Evolutionary conservation across 2,797 vertebrate species (phyloP).

Genomic region (Gymnodraco acuticeps): DNA sequence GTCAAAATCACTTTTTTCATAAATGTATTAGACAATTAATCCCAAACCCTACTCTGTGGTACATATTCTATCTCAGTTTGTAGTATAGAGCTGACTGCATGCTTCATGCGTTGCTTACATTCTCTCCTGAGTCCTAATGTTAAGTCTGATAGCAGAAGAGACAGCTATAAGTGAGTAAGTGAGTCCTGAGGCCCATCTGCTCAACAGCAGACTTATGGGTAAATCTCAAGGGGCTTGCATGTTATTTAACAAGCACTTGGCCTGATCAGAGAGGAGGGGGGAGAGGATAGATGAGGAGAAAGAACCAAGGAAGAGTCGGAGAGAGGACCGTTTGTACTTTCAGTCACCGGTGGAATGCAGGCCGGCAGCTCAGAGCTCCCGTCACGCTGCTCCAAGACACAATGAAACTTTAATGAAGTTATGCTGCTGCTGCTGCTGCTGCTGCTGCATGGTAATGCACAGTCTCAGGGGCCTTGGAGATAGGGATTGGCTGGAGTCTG

Average conservation of each 20-base stretch:
- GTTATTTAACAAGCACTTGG: conserved; percentile 51
- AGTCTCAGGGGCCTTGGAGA: conserved; percentile 34
- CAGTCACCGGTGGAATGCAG: conserved; percentile 27
- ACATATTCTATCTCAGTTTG: neutral
- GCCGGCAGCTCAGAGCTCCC: conserved; percentile 48
- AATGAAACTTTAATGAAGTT: conserved; percentile 75
- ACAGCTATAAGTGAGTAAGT: conserved; percentile 46
- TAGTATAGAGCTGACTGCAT: conserved; percentile 7
- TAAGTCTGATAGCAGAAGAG: conserved; percentile 45
- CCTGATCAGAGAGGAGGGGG: conserved; percentile 18
- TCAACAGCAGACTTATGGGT: conserved; percentile 30
- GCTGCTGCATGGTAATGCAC: conserved; percentile 51
- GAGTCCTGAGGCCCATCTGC: conserved; percentile 41
- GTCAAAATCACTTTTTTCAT: too few relatives aligned
- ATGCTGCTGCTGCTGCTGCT: conserved; percentile 51
- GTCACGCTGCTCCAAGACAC: conserved; percentile 55
- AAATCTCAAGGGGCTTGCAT: conserved; percentile 45
- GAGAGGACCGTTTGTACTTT: conserved; percentile 25
- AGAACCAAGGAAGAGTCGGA: conserved; percentile 16
- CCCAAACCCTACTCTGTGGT: too few relatives aligned
- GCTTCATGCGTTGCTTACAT: conserved; percentile 6
- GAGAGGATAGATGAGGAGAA: conserved; percentile 4
- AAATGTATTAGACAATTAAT: too few relatives aligned
- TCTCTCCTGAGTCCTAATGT: conserved; percentile 24
- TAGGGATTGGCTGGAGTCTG: conserved; percentile 37